phyloP scores from a whole-genome alignment of 2,113 vertebrate species.

The Piprites chloris region DNA sequence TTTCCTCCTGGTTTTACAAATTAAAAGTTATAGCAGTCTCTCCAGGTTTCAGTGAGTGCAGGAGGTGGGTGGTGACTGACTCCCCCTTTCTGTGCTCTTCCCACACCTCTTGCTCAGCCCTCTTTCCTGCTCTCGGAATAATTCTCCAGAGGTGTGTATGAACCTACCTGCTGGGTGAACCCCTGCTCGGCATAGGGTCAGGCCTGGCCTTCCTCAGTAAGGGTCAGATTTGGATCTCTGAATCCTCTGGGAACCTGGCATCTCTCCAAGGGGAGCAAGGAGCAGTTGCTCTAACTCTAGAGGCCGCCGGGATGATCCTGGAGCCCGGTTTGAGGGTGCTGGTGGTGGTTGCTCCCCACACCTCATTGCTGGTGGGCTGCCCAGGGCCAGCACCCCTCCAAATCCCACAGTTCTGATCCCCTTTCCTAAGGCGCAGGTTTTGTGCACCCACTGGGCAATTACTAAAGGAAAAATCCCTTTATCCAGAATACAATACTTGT shows the following conservation, averaged over 20 bases:
- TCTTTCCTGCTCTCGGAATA: neutral
- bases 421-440: neutral
- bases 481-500: neutral
- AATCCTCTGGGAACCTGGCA: neutral
- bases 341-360: neutral
- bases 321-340: neutral
- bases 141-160: rapidly evolving
- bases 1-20: neutral
- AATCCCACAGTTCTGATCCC: neutral
- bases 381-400: neutral
- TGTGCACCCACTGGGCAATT: neutral
- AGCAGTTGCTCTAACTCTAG: rapidly evolving
- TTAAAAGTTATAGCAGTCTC: neutral
- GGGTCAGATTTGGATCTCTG: neutral
- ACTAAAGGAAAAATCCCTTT: slow-evolving; percentile 28
- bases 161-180: neutral
- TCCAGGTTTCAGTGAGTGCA: neutral
- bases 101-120: neutral
- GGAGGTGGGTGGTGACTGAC: neutral
- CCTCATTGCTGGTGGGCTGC: neutral
- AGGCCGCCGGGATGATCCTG: neutral
- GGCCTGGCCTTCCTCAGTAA: neutral
- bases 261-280: neutral
- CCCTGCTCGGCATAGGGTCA: neutral
- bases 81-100: neutral